phyloP scores from a whole-genome alignment of 1,140 invertebrate genomes.

The Lepidurus apus region DNA sequence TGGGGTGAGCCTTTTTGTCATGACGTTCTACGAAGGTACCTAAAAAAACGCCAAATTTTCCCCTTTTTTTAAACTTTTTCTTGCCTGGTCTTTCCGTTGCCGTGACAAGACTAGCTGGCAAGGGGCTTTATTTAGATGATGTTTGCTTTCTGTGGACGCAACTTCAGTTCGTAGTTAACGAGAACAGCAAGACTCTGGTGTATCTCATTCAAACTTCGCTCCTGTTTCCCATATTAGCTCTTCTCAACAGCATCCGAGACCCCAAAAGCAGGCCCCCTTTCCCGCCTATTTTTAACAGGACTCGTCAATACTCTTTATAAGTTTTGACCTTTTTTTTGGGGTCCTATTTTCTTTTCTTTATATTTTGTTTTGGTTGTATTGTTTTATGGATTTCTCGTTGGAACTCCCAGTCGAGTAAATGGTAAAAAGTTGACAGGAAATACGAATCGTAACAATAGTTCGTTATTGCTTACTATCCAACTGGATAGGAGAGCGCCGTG shows the following conservation, averaged over 20 bases:
- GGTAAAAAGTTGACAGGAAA: not conserved
- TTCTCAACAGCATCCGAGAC: not conserved
- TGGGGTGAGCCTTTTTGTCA: not conserved
- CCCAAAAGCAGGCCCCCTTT: not conserved
- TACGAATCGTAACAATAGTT: not conserved
- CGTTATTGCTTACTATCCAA: not conserved
- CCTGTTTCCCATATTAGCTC: conserved; percentile 3
- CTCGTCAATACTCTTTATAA: not conserved
- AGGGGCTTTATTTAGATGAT: not conserved
- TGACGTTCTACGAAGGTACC: conserved; percentile 6
- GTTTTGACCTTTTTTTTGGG: no score
- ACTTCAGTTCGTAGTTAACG: not conserved
- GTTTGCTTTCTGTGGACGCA: not conserved
- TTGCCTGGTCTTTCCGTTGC: not conserved
- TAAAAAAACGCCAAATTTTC: not conserved
- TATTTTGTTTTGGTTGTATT: no score
- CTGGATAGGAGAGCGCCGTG: not conserved
- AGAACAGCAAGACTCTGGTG: conserved; percentile 10
- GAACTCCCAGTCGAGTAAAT: no score
- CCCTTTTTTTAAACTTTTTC: not conserved
- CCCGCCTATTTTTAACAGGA: conserved; percentile 1
- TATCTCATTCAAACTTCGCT: conserved; percentile 2
- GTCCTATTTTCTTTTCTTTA: no score
- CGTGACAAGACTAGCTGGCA: not conserved
- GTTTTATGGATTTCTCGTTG: no score